Evolutionary conservation across 2,888 invertebrate genomes (phyloP).

Genomic region (Epinotia brunnichana): DNA sequence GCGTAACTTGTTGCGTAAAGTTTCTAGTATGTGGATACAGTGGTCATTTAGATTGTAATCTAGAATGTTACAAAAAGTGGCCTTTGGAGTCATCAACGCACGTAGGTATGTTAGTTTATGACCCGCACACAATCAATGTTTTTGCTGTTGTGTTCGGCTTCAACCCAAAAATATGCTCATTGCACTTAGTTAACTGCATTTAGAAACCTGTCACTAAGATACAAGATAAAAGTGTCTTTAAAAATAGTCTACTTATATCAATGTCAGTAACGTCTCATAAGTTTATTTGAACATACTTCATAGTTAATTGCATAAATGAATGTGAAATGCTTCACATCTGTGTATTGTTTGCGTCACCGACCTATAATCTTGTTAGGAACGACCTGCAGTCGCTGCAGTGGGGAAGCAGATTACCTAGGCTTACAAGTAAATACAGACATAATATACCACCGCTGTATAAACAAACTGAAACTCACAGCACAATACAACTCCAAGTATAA

Average conservation of each 20-base stretch:
- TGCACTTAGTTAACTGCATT: too few species aligned
- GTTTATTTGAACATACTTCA: background rate
- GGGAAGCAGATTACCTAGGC: slow-evolving; percentile 29
- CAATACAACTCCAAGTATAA: background rate
- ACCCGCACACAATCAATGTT: background rate
- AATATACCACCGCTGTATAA: too few species aligned
- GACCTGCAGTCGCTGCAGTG: slow-evolving; percentile 7
- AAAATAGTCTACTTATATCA: too few species aligned
- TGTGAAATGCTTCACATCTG: too few species aligned
- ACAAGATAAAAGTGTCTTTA: too few species aligned
- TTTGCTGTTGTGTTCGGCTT: background rate
- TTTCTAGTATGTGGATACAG: slow-evolving; percentile 31
- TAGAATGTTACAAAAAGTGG: slow-evolving; percentile 12
- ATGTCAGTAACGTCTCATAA: too few species aligned
- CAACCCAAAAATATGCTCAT: too few species aligned
- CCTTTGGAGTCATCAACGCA: slow-evolving; percentile 11
- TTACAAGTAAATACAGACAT: background rate
- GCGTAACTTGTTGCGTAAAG: slow-evolving; percentile 24
- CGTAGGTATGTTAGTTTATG: background rate
- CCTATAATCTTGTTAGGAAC: slow-evolving; percentile 34
- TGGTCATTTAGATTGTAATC: slow-evolving; percentile 32
- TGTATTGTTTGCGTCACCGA: slow-evolving; percentile 8
- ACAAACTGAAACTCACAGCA: background rate
- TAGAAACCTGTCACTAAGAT: too few species aligned
- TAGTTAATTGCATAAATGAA: background rate